Percentiles rank a stretch among this genome's conserved stretches.
These are phyloP conservation scores for Allobates femoralis DNA, from an alignment of 2,797 vertebrate genomes.

Conservation along the genomic window DNA sequence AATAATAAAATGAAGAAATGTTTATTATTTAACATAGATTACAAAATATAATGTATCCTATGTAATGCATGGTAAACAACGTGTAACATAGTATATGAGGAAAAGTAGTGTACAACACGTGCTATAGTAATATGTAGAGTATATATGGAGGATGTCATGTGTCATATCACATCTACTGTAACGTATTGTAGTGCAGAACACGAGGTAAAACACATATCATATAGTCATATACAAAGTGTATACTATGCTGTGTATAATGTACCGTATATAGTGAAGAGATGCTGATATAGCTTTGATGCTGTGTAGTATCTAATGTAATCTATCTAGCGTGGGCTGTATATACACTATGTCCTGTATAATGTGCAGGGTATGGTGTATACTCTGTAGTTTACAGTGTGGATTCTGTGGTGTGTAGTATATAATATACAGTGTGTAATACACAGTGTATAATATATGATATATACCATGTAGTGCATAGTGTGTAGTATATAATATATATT, in stretches of 20 bases:
- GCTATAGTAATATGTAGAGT: not conserved
- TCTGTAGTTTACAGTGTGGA: not conserved
- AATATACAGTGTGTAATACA: not conserved
- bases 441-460: not conserved
- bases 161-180: not conserved
- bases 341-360: not conserved
- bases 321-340: too few relatives aligned
- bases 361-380: not conserved
- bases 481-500: not conserved
- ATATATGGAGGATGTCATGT: not conserved
- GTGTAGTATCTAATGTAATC: not conserved
- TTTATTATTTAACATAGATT: not conserved
- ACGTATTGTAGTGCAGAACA: too few relatives aligned
- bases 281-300: not conserved
- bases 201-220: too few relatives aligned
- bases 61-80: not conserved
- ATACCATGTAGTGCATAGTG: not conserved
- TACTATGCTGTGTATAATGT: too few relatives aligned
- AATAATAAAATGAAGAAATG: not conserved
- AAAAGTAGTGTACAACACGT: not conserved
- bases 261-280: not conserved
- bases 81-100: too few relatives aligned
- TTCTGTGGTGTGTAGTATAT: not conserved
- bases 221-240: too few relatives aligned
- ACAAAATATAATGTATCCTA: not conserved